These are phyloP conservation scores for Macquaria australasica DNA, from an alignment of 2,113 vertebrate genomes.

Conservation along the genomic window DNA sequence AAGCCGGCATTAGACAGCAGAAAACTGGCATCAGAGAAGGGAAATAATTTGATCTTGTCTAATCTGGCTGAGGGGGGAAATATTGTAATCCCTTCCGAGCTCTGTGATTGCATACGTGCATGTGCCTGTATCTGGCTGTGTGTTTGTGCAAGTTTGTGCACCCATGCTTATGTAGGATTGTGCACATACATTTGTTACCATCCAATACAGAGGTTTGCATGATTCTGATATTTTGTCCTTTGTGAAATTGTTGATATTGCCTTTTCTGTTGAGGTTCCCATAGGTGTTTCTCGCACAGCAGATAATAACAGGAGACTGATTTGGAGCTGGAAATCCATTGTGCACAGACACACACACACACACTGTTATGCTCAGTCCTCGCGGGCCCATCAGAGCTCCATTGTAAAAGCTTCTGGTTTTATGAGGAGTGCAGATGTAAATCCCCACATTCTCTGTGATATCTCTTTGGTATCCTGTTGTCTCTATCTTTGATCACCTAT, in stretches of 20 bases:
- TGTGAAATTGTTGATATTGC: slow-evolving; percentile 63
- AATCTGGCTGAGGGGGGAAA: slow-evolving; percentile 80
- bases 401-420: slow-evolving; percentile 73
- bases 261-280: slow-evolving; percentile 70
- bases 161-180: slow-evolving; percentile 33
- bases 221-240: slow-evolving; percentile 66
- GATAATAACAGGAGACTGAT: slow-evolving; percentile 68
- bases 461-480: slow-evolving; percentile 73
- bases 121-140: slow-evolving; percentile 49
- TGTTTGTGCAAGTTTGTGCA: slow-evolving; percentile 56
- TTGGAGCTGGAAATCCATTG: slow-evolving; percentile 67
- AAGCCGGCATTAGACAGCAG: slow-evolving; percentile 83
- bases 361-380: slow-evolving; percentile 39
- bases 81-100: slow-evolving; percentile 79
- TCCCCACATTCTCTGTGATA: slow-evolving; percentile 76
- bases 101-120: slow-evolving; percentile 54
- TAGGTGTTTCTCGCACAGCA: slow-evolving; percentile 62
- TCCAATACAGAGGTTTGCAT: slow-evolving; percentile 61
- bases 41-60: slow-evolving; percentile 87
- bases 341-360: slow-evolving; percentile 24
- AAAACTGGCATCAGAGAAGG: slow-evolving; percentile 79
- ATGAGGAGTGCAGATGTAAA: slow-evolving; percentile 81
- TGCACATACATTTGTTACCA: slow-evolving; percentile 53
- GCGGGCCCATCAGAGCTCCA: slow-evolving; percentile 47
- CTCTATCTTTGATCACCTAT: slow-evolving; percentile 77